A percentile compares a stretch with the other conserved stretches of the same genome.
phyloP scores from a whole-genome alignment of 1,140 invertebrate genomes.

The Glomeris maerens region DNA sequence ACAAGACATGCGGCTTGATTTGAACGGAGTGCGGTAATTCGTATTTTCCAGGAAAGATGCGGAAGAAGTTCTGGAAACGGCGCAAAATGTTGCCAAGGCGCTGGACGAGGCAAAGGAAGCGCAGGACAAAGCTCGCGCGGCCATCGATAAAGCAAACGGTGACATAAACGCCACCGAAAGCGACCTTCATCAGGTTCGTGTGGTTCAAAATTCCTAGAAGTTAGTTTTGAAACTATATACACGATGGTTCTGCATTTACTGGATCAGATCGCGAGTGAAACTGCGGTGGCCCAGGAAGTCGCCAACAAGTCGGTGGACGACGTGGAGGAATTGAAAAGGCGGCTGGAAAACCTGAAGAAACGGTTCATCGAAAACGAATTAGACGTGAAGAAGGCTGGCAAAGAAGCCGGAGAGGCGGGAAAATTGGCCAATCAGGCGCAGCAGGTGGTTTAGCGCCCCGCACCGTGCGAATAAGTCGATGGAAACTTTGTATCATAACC shows the following conservation, averaged over 20 bases:
- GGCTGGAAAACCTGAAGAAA: slow-evolving; percentile 54
- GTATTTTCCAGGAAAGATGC: slow-evolving; percentile 34
- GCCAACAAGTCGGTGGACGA: slow-evolving; percentile 53
- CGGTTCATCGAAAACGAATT: slow-evolving; percentile 59
- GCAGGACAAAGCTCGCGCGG: slow-evolving; percentile 57
- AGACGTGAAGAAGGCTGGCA: slow-evolving; percentile 41
- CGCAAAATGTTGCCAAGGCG: slow-evolving; percentile 40
- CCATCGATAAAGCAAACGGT: slow-evolving; percentile 60
- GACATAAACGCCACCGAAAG: slow-evolving; percentile 59
- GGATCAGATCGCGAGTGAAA: slow-evolving; percentile 53
- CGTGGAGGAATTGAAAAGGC: slow-evolving; percentile 47
- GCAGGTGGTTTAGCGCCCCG: slow-evolving; percentile 21
- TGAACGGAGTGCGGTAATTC: not conserved
- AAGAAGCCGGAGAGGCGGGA: slow-evolving; percentile 38
- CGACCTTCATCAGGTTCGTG: slow-evolving; percentile 48
- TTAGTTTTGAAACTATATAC: too few relatives aligned
- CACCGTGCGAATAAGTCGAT: slow-evolving; percentile 2
- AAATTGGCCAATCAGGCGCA: slow-evolving; percentile 41
- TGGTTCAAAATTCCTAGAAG: too few relatives aligned
- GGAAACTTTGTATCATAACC: not conserved
- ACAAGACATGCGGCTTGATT: too few relatives aligned
- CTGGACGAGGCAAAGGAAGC: slow-evolving; percentile 53
- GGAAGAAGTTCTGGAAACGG: slow-evolving; percentile 38
- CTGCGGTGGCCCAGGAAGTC: slow-evolving; percentile 52
- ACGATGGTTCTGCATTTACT: too few relatives aligned